Base-by-base conservation (phyloP, 2,797 vertebrate genomes). In the Cephalopachus bancanus region DNA sequence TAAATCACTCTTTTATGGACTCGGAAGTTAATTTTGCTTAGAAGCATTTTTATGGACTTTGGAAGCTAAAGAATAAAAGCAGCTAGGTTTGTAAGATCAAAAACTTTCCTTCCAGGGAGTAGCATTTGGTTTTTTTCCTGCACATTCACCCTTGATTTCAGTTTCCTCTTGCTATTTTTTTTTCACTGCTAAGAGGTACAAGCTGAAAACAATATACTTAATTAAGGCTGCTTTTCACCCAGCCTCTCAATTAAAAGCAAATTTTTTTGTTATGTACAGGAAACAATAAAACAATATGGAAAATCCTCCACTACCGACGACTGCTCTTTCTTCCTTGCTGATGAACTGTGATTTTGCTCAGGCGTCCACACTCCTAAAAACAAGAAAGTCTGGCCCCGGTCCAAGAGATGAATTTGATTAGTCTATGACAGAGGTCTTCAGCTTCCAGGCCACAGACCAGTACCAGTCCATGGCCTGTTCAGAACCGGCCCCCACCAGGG, bases 1-100 rank as follows among this genome's bases (percentile, higher is more conserved):
- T 98, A 98, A 98, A 98, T 98, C 98, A 97, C 97, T 95, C 97
- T 97, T 98, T 98, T 98, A 98, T 98, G 94, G 98, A 98, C 97
- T 98, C 98, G 96, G 97, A 98, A 98, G 98, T 97, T 98, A 98
- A 98, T 98, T 98, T 98, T 98, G 91, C 98, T 98, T 98, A 98
- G 98, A 98, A 98, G 98, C 97, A 97, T 98, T 98, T 98, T 98
- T 98, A 98, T 98, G 97, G 98, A 98, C 97, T 98, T 98, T 98
- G 97, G 97, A 98, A 98, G 97, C 92, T 79, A 0, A 4, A 97
- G 96, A 98, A 94, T 76, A 72, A 98, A 98, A 98, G 85, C 97
- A 98, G 94, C 65, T 84, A 97, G 91, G 59, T 94, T 98, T 96
- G 87, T 97, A 96, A 98, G 98, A 98, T 98, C 98, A 98, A 98